These are phyloP conservation scores for Coenobita brevimanus DNA, from an alignment of 1,140 invertebrate genomes.

Conservation along the genomic window DNA sequence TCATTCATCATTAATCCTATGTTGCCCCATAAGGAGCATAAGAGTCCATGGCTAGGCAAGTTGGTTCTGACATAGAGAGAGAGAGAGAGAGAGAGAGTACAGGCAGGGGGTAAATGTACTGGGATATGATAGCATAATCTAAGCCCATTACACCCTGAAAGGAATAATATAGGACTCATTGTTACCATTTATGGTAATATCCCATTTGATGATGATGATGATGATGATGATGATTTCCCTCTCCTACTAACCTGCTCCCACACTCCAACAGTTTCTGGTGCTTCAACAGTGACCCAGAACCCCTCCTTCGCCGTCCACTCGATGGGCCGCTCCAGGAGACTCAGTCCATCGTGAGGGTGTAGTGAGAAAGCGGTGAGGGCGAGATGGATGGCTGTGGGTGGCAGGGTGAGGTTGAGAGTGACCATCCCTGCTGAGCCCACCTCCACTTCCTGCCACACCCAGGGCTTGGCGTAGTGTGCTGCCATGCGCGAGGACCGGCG, in stretches of 20 bases:
- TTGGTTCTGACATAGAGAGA: too few species aligned
- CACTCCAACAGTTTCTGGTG: conserved; percentile 78
- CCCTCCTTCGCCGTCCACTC: conserved; percentile 88
- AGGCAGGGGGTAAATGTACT: too few species aligned
- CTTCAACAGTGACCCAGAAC: conserved; percentile 96
- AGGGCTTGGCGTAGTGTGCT: conserved; percentile 49
- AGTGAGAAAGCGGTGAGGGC: conserved; percentile 94
- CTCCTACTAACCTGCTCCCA: conserved; percentile 86
- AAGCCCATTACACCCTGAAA: too few species aligned
- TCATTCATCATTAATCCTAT: too few species aligned
- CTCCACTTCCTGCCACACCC: conserved; percentile 64
- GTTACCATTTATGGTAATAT: too few species aligned
- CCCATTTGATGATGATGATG: too few species aligned
- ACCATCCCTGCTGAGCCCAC: conserved; percentile 44
- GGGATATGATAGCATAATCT: too few species aligned
- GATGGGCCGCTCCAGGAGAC: conserved; percentile 84
- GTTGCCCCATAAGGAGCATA: too few species aligned
- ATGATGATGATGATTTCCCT: too few species aligned
- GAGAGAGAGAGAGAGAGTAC: too few species aligned
- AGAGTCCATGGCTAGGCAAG: too few species aligned
- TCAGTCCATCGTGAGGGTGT: conserved; percentile 88
- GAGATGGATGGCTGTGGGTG: conserved; percentile 89
- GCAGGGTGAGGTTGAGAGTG: conserved; percentile 72
- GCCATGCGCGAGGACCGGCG: conserved; percentile 37
- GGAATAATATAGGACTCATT: too few species aligned